These are phyloP conservation scores for Pteromalus puparum DNA, from an alignment of 1,140 invertebrate genomes.

Conservation along the genomic window DNA sequence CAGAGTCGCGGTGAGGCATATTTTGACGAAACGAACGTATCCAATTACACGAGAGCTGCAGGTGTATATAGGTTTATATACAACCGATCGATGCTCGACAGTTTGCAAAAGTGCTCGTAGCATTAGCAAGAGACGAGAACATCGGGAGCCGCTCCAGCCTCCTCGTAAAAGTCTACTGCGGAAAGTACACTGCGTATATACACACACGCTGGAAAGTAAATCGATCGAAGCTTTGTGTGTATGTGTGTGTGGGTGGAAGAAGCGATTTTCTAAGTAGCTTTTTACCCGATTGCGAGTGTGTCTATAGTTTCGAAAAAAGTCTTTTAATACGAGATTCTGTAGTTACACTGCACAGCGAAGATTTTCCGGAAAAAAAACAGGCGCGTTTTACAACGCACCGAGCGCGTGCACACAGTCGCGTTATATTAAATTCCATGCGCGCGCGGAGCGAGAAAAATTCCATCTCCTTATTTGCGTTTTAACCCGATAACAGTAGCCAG, in stretches of 20 bases:
- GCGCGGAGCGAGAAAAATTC: not conserved
- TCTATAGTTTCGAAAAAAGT: not conserved
- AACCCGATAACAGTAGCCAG: not conserved
- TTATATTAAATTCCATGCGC: not conserved
- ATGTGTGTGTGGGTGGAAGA: too few species aligned
- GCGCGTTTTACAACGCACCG: not conserved
- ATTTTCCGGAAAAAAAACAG: not conserved
- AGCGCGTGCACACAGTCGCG: not conserved
- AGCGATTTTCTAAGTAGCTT: too few species aligned
- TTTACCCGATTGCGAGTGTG: not conserved
- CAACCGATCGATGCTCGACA: too few species aligned
- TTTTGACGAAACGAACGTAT: not conserved
- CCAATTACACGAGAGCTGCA: slow-evolving; percentile 16
- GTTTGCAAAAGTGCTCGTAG: too few species aligned
- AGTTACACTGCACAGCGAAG: not conserved
- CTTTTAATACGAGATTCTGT: too few species aligned
- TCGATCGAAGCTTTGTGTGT: too few species aligned
- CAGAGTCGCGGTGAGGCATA: not conserved
- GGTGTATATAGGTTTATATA: too few species aligned
- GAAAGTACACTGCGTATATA: too few species aligned
- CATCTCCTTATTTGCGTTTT: not conserved
- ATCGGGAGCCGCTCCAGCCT: too few species aligned
- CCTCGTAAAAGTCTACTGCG: too few species aligned
- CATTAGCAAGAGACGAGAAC: too few species aligned
- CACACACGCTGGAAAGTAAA: too few species aligned